phyloP scores from a whole-genome alignment of 2,888 invertebrate species.

The Protodeltote pygarga region DNA sequence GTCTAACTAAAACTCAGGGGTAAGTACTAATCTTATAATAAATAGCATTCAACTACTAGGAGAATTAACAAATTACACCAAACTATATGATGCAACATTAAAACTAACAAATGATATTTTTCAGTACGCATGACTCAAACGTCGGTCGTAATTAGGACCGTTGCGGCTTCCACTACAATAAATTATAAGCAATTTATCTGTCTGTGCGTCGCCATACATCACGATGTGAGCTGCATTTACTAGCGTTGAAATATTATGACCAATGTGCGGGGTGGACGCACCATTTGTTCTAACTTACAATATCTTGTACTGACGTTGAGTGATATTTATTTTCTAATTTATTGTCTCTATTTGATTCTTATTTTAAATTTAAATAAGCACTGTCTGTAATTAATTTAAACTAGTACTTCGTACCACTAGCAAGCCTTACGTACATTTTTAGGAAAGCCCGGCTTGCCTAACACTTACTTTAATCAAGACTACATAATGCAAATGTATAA shows the following conservation, averaged over 20 bases:
- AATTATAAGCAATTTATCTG: slow-evolving; percentile 86
- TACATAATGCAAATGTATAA: no score
- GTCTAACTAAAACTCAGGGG: no score
- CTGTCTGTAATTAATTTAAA: no score
- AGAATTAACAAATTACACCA: slow-evolving; percentile 8
- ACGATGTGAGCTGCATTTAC: slow-evolving; percentile 72
- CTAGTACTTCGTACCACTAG: no score
- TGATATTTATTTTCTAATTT: no score
- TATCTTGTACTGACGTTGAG: not conserved
- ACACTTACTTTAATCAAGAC: no score
- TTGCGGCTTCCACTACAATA: slow-evolving; percentile 78
- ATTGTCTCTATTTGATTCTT: no score
- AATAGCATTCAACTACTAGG: not conserved
- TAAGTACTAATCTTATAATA: no score
- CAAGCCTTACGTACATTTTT: no score
- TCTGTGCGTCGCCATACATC: slow-evolving; percentile 84
- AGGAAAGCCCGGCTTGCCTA: no score
- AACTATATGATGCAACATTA: slow-evolving; percentile 29
- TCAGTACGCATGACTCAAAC: slow-evolving; percentile 60
- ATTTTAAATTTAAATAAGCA: no score
- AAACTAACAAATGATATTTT: slow-evolving; percentile 53
- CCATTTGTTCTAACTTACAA: slow-evolving; percentile 67
- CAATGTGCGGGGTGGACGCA: slow-evolving; percentile 61
- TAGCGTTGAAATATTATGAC: slow-evolving; percentile 81
- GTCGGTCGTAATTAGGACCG: slow-evolving; percentile 74